Percentiles rank a stretch among this genome's conserved stretches.
These are phyloP conservation scores for Diprion similis DNA, from an alignment of 1,140 invertebrate genomes.

Conservation along the genomic window DNA sequence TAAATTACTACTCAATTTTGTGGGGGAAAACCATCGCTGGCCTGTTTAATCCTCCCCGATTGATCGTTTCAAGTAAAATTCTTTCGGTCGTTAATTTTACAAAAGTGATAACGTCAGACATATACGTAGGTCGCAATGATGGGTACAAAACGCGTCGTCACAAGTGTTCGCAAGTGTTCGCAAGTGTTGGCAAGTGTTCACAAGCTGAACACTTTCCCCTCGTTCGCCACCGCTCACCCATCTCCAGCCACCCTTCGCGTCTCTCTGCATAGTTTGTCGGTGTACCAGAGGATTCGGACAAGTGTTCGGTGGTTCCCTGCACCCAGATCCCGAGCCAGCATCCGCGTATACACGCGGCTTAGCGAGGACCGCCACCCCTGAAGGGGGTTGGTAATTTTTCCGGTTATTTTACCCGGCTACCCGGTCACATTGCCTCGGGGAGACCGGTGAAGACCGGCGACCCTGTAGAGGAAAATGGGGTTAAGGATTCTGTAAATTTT, in stretches of 20 bases:
- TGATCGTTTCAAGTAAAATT: too few species aligned
- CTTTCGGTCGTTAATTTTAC: too few species aligned
- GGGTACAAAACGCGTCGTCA: background rate
- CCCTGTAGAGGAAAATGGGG: too few species aligned
- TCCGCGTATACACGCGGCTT: conserved; percentile 4
- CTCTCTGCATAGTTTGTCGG: background rate
- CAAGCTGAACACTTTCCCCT: background rate
- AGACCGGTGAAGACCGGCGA: too few species aligned
- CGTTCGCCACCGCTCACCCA: background rate
- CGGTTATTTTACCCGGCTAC: background rate
- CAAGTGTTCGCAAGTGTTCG: conserved; percentile 2
- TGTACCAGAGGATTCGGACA: conserved; percentile 1
- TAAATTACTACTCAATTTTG: too few species aligned
- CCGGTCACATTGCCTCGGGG: too few species aligned
- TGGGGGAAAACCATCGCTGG: too few species aligned
- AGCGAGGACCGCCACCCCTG: background rate
- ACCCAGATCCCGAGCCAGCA: background rate
- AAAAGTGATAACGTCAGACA: too few species aligned
- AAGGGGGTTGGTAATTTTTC: background rate
- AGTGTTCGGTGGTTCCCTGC: conserved; percentile 2
- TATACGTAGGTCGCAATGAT: background rate
- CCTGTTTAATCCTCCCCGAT: too few species aligned
- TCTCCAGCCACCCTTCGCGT: background rate
- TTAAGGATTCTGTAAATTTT: too few species aligned
- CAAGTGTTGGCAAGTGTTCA: background rate